Evolutionary conservation across 2,797 vertebrate genomes (phyloP).

Genomic region (Catostomus latipinnis): DNA sequence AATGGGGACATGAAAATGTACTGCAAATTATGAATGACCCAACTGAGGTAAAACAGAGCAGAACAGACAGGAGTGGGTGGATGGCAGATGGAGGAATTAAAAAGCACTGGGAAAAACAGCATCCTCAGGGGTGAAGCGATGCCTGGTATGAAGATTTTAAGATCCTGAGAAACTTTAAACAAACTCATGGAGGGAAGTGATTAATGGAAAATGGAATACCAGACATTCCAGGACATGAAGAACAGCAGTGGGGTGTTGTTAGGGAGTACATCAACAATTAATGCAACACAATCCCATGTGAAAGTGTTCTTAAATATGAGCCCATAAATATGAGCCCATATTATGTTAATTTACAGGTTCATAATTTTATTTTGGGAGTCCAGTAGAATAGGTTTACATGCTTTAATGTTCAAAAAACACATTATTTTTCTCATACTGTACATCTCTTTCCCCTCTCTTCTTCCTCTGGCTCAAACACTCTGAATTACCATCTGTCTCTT

Average conservation of each 20-base stretch:
- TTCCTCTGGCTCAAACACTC: no score
- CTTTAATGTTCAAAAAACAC: no score
- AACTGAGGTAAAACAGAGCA: conserved; percentile 67
- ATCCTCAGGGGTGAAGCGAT: conserved; percentile 66
- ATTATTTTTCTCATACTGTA: no score
- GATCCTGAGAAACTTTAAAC: conserved; percentile 76
- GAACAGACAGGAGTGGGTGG: conserved; percentile 72
- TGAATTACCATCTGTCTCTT: no score
- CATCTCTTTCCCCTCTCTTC: no score
- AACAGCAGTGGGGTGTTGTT: conserved; percentile 14
- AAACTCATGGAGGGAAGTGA: conserved; percentile 66
- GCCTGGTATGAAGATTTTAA: conserved; percentile 59
- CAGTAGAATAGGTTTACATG: no score
- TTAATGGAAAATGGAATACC: conserved; percentile 16
- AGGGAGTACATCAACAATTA: neutral
- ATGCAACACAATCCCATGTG: neutral
- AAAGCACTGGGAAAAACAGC: conserved; percentile 37
- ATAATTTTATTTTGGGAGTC: no score
- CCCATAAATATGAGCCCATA: no score
- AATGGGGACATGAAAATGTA: neutral
- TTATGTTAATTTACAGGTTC: no score
- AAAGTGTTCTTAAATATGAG: neutral
- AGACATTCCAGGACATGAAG: conserved; percentile 32
- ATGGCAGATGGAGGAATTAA: conserved; percentile 55
- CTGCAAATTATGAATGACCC: conserved; percentile 7